Evolutionary conservation across 2,888 invertebrate species (phyloP), one percentile per base, ranked within the genome.

Genomic region (Drosophila paracracens): DNA sequence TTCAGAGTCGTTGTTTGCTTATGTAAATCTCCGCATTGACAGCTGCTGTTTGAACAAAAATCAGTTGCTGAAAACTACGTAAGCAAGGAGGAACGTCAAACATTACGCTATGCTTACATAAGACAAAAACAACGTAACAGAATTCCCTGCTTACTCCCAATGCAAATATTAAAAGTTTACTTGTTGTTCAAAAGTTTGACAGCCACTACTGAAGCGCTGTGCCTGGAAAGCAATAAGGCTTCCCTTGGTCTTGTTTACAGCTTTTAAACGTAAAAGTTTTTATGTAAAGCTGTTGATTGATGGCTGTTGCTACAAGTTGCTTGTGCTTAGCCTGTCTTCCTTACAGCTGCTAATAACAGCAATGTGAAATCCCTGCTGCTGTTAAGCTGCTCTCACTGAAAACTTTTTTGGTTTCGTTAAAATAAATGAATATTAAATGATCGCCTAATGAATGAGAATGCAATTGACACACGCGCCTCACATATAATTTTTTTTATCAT

Each of bases 401-500:
- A 38, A n/a, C 27, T 10, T 6, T 36, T 40, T 25, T 25, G 46
- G 11, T 35, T 21, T n/a, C 16, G 18, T 31, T 50, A 18, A 27
- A 53, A 64, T 54, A 64, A 72, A 68, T 51, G 10, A 38, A 48
- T 70, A 46, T 43, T 58, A 33, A 31, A 40, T 31, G 21, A 43
- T 18, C 6, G n/a, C 21, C 36, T 53, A 67, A 56, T 68, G 18
- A 57, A 54, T 59, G 40, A 33, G 5, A 56, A 51, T 56, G 38
- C 50, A 57, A 46, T 58, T 51, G 27, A 35, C 48, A 71, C 67
- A 76, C 71, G 76, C 62, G 71, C 80, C 64, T 33, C n/a, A 21
- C 27, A 51, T 60, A 25, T 43, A 2, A 21, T 46, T 31, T 27
- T 53, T 36, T 38, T 18, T 38, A 4, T 38, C 13, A 13, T 16